These are phyloP conservation scores for Cotesia glomerata DNA, from an alignment of 1,140 invertebrate species.

Conservation along the genomic window DNA sequence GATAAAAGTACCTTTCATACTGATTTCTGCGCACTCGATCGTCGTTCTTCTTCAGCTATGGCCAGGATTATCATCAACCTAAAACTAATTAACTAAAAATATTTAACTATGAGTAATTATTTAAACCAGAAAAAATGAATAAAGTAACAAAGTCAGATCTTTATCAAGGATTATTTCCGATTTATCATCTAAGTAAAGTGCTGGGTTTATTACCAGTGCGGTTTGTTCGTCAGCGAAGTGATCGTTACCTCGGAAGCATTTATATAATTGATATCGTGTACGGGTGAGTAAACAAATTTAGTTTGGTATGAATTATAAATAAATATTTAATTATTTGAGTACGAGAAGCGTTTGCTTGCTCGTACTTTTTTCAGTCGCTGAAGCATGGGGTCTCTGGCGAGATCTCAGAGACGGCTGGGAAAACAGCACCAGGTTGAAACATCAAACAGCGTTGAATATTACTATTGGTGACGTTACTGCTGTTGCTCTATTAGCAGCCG, in stretches of 20 bases:
- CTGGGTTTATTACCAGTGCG: conserved; percentile 49
- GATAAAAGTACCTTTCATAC: conserved; percentile 16
- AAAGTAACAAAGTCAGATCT: conserved; percentile 43
- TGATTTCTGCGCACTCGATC: conserved; percentile 19
- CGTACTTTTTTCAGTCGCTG: conserved; percentile 34
- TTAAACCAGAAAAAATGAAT: conserved; percentile 15
- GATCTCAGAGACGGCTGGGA: conserved; percentile 57
- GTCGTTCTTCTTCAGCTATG: neutral
- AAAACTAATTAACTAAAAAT: neutral
- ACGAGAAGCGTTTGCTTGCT: conserved; percentile 38
- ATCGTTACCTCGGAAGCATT: conserved; percentile 39
- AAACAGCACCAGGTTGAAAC: conserved; percentile 56
- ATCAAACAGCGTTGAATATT: conserved; percentile 50
- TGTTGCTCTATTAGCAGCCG: conserved; percentile 42
- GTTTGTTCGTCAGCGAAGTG: conserved; percentile 34
- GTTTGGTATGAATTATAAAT: too few species aligned
- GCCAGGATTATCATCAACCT: neutral
- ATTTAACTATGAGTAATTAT: neutral
- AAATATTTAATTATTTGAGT: neutral
- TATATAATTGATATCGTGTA: conserved; percentile 41
- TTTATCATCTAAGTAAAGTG: conserved; percentile 50
- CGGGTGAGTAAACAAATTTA: conserved; percentile 38
- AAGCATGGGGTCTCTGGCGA: conserved; percentile 53
- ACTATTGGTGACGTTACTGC: conserved; percentile 54
- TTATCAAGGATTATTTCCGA: conserved; percentile 46